Evolutionary conservation across 2,797 vertebrate species (phyloP).

Genomic region (Adelosebastes latens): DNA sequence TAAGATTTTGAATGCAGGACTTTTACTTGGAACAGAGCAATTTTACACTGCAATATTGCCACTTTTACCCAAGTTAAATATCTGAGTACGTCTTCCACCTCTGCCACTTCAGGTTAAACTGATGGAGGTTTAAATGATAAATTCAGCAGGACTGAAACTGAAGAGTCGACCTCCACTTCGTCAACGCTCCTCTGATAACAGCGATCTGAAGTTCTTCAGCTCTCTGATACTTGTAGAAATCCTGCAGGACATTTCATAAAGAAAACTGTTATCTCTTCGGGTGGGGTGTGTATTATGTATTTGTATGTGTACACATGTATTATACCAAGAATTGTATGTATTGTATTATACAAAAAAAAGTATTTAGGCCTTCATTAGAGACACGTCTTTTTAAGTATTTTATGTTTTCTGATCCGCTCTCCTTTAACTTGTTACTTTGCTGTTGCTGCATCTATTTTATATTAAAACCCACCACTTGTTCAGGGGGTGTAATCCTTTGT

Average conservation of each 20-base stretch:
- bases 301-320: not conserved
- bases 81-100: too few species aligned
- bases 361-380: too few species aligned
- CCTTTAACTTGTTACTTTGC: too few species aligned
- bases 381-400: too few species aligned
- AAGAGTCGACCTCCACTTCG: not conserved
- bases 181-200: constrained; percentile 79
- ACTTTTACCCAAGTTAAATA: not conserved
- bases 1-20: not conserved
- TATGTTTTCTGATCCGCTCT: too few species aligned
- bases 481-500: too few species aligned
- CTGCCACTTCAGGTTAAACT: too few species aligned
- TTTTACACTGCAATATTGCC: not conserved
- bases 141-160: not conserved
- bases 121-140: not conserved
- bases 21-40: not conserved
- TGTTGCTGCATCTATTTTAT: too few species aligned
- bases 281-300: not conserved
- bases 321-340: not conserved
- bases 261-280: too few species aligned
- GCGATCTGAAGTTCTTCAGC: constrained; percentile 85
- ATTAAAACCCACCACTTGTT: too few species aligned
- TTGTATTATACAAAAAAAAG: too few species aligned
- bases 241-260: constrained; percentile 65
- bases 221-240: constrained; percentile 93